Evolutionary conservation across 2,888 invertebrate species (phyloP), one percentile per base, ranked within the genome.

Genomic region (Branchipolynoe longqiensis): DNA sequence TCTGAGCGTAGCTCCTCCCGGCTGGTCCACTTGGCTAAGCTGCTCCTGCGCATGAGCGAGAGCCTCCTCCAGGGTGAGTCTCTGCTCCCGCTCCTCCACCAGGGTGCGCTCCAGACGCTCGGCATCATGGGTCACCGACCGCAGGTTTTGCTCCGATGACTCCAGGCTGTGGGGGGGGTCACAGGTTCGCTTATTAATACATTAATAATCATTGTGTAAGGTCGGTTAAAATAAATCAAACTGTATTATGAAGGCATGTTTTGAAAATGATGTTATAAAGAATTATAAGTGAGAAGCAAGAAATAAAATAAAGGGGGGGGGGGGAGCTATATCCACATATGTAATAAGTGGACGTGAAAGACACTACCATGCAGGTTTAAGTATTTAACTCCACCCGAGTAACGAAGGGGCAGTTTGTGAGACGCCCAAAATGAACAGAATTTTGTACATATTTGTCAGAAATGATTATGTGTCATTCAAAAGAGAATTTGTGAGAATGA

Each of bases 11-110:
- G n/a, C n/a, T n/a, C n/a, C n/a, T n/a, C 56, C 58, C 1, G 28
- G 59, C 33, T 78, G 36, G 28, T 84, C 84, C 56, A 78, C 78
- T 12, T 73, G 59, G 1, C 40, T n/a, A 18, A 84, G 54, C 40
- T 84, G 84, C n/a, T 84, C 78, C 36, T 38, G 56, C 0, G 40
- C 56, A 18, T 84, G 74, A 38, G 59, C 74, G 12, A 84, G 74
- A 1, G 84, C 74, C 78, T 84, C 56, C 58, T 84, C 84, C 58
- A 84, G 59, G 12, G 48, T 36, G 6, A 78, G 12, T 14, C 74
- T 6, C 40, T 78, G 54, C 73, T 84, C 84, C 25, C 84, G 84
- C 40, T 84, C 84, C 25, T 31, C 36, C 40, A 59, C 84, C 40
- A 84, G 41, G 36, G 84, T 62, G 25, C 73, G 74, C 41, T 84